These are phyloP conservation scores for Brachyalestes nurse DNA, from an alignment of 2,797 vertebrate species.

Conservation along the genomic window DNA sequence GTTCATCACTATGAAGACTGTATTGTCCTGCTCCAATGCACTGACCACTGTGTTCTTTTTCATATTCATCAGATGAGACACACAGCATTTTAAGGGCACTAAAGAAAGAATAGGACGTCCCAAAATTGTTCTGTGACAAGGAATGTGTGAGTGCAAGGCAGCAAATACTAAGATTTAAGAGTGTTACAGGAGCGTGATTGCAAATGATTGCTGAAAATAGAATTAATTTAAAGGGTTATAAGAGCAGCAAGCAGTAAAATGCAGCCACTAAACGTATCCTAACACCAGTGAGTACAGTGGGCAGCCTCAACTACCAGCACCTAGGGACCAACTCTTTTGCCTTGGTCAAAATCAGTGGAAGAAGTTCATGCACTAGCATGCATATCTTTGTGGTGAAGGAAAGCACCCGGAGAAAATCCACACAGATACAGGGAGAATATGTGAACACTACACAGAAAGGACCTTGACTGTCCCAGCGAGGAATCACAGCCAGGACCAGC, in stretches of 20 bases:
- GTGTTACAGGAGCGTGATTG: conserved; percentile 26
- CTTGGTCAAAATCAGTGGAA: no score
- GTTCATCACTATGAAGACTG: conserved; percentile 12
- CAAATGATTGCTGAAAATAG: conserved; percentile 31
- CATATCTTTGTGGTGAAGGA: no score
- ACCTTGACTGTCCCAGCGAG: no score
- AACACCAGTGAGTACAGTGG: no score
- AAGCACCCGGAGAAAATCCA: no score
- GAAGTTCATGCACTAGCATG: no score
- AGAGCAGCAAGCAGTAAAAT: not conserved
- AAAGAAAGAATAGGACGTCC: not conserved
- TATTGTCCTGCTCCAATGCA: not conserved
- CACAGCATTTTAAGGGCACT: not conserved
- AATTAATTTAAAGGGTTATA: conserved; percentile 21
- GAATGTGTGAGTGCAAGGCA: conserved; percentile 43
- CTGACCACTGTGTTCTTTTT: conserved; percentile 17
- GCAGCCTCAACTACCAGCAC: no score
- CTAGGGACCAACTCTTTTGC: no score
- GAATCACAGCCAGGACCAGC: no score
- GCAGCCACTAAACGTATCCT: no score
- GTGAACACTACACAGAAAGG: no score
- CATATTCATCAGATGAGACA: conserved; percentile 24
- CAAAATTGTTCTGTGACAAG: not conserved
- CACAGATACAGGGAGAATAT: no score
- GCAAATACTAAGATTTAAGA: conserved; percentile 60